phyloP scores from a whole-genome alignment of 1,140 invertebrate species.

The Scaptomyza hsui region DNA sequence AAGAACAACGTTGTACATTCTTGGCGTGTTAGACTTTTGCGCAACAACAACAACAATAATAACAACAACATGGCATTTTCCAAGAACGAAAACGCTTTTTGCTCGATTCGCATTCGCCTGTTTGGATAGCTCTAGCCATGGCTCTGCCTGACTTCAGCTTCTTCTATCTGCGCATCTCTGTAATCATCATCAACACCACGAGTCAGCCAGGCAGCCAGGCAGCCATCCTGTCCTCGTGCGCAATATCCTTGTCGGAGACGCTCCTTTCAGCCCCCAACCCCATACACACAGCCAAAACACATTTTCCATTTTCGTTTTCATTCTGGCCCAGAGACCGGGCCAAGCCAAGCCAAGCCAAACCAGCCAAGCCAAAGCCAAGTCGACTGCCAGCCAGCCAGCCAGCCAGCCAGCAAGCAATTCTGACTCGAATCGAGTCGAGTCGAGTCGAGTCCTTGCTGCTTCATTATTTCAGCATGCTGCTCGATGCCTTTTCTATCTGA shows the following conservation, averaged over 20 bases:
- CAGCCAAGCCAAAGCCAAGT: constrained; percentile 41
- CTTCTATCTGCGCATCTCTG: constrained; percentile 79
- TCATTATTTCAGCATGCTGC: constrained; percentile 82
- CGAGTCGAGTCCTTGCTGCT: constrained; percentile 79
- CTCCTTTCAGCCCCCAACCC: constrained; percentile 56
- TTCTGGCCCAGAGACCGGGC: constrained; percentile 56
- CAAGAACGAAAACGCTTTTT: constrained; percentile 50
- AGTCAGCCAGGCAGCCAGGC: constrained; percentile 69
- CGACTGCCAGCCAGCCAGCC: constrained; percentile 22
- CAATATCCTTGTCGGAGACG: constrained; percentile 73
- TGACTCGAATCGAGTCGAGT: constrained; percentile 53
- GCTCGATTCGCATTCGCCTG: constrained; percentile 54
- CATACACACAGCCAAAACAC: constrained; percentile 43
- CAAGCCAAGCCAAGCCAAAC: constrained; percentile 10
- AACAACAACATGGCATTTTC: constrained; percentile 33
- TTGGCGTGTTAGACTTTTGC: constrained; percentile 78
- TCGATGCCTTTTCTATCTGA: constrained; percentile 81
- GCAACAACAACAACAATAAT: constrained; percentile 55
- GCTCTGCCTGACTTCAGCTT: constrained; percentile 57
- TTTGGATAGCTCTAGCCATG: constrained; percentile 58
- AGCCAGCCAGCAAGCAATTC: constrained; percentile 44
- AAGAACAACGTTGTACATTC: constrained; percentile 70
- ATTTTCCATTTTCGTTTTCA: constrained; percentile 82
- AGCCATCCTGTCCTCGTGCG: constrained; percentile 79
- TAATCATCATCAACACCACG: constrained; percentile 81